A percentile compares a stretch with the other conserved stretches of the same genome.
Conservation (phyloP, 1,140 invertebrate species). For the Drosophila albomicans region DNA sequence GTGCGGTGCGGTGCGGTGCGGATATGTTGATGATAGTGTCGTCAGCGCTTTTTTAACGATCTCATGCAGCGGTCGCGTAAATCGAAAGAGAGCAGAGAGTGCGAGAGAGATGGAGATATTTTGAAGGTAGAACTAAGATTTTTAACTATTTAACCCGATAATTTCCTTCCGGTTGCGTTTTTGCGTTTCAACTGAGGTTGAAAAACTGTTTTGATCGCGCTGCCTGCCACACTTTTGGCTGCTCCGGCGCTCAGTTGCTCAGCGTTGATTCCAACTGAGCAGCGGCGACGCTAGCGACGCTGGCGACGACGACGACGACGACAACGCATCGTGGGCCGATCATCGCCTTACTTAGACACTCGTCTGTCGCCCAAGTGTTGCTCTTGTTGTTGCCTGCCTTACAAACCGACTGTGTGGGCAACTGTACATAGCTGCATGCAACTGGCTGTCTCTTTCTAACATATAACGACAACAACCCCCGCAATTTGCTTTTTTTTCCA, state of each 20-base stretch:
- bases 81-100: constrained; percentile 37
- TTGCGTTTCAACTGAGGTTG: constrained; percentile 63
- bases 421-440: constrained; percentile 67
- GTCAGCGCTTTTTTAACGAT: constrained; percentile 69
- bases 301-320: constrained; percentile 5
- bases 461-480: constrained; percentile 54
- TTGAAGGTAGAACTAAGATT: constrained; percentile 9
- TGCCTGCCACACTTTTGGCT: constrained; percentile 58
- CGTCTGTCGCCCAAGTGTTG: constrained; percentile 70
- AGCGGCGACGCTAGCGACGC: constrained; percentile 9
- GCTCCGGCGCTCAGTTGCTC: constrained; percentile 24
- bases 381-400: constrained; percentile 34
- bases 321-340: constrained; percentile 70
- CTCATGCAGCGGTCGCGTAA: constrained; percentile 72
- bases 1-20: not conserved
- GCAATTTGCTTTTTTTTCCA: constrained; percentile 49
- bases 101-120: not conserved
- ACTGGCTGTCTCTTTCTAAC: constrained; percentile 61
- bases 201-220: constrained; percentile 60
- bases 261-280: constrained; percentile 7
- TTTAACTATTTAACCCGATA: constrained; percentile 70
- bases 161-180: constrained; percentile 80
- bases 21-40: constrained; percentile 13
- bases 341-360: constrained; percentile 80
- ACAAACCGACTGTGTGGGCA: constrained; percentile 65